Percentiles rank a stretch among this genome's conserved stretches.
Evolutionary conservation across 2,113 vertebrate genomes (phyloP).

Genomic region (Pao palembangensis): DNA sequence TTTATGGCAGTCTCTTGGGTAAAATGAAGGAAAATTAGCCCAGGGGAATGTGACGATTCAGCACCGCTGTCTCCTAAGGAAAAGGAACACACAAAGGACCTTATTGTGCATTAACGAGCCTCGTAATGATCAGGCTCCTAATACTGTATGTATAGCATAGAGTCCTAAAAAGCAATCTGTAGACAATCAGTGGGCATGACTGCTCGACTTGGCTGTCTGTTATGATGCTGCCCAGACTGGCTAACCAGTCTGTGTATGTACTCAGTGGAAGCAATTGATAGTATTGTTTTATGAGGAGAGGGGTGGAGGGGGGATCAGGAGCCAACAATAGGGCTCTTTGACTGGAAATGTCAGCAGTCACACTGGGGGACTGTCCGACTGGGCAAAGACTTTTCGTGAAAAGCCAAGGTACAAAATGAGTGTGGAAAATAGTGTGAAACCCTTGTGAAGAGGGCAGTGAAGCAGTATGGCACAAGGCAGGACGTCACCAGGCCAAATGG

Average conservation of each 20-base stretch:
- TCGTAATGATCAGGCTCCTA: slow-evolving; percentile 55
- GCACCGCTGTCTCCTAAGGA: slow-evolving; percentile 48
- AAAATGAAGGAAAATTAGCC: slow-evolving; percentile 69
- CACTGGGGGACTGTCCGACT: slow-evolving; percentile 64
- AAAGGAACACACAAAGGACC: slow-evolving; percentile 69
- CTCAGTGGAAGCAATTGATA: slow-evolving; percentile 73
- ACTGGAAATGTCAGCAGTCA: slow-evolving; percentile 72
- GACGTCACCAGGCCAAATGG: slow-evolving; percentile 41
- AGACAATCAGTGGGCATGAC: slow-evolving; percentile 38
- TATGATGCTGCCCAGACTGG: slow-evolving; percentile 36
- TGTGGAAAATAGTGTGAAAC: slow-evolving; percentile 63
- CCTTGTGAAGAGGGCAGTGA: slow-evolving; percentile 44
- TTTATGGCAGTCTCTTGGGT: slow-evolving; percentile 70
- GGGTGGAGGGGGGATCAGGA: slow-evolving; percentile 61
- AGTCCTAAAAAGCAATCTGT: slow-evolving; percentile 26
- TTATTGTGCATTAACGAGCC: slow-evolving; percentile 66
- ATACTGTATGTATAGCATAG: slow-evolving; percentile 48
- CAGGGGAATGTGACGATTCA: slow-evolving; percentile 69
- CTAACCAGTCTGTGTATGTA: slow-evolving; percentile 59
- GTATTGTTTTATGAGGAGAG: slow-evolving; percentile 68
- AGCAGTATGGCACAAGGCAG: slow-evolving; percentile 34
- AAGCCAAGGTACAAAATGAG: slow-evolving; percentile 62
- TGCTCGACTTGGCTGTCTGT: slow-evolving; percentile 42
- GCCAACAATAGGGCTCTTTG: slow-evolving; percentile 72
- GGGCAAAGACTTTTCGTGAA: slow-evolving; percentile 54